phyloP scores from a whole-genome alignment of 2,888 invertebrate genomes.

The Drosophila longiperda region DNA sequence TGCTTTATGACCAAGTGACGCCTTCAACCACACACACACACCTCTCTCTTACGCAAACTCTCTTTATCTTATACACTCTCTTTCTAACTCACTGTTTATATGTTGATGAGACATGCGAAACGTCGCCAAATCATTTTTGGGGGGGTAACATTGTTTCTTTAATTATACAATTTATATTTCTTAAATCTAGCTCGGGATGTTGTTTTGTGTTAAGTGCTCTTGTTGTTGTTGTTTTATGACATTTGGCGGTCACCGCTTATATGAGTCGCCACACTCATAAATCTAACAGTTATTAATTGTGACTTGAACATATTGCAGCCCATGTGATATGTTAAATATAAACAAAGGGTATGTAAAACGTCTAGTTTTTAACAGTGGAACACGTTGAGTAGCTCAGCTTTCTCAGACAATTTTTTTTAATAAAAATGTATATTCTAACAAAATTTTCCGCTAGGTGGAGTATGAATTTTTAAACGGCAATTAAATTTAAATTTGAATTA shows the following conservation, averaged over 20 bases:
- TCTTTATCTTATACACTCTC: slow-evolving; percentile 1
- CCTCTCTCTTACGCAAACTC: slow-evolving; percentile 34
- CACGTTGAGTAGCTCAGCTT: too few species aligned
- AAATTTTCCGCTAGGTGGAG: too few species aligned
- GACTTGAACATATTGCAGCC: slow-evolving; percentile 20
- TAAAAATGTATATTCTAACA: too few species aligned
- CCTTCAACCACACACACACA: slow-evolving; percentile 30
- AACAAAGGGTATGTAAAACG: background rate
- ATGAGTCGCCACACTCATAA: slow-evolving; percentile 52
- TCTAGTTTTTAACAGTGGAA: too few species aligned
- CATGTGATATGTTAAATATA: background rate
- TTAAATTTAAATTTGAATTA: too few species aligned
- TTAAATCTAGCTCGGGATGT: slow-evolving; percentile 42
- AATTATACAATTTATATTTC: slow-evolving; percentile 70
- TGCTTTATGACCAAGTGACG: slow-evolving; percentile 61
- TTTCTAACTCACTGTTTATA: slow-evolving; percentile 1
- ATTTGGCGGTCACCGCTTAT: slow-evolving; percentile 52
- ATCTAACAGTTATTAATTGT: slow-evolving; percentile 73
- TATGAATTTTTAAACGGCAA: too few species aligned
- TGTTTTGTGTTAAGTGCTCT: slow-evolving; percentile 42
- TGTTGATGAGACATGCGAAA: slow-evolving; percentile 21
- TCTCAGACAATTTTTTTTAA: too few species aligned
- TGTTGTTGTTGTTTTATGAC: slow-evolving; percentile 57
- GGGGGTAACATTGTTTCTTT: slow-evolving; percentile 36
- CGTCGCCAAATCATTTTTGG: slow-evolving; percentile 10